Evolutionary conservation across 2,888 invertebrate species (phyloP), one percentile per base, ranked within the genome.

Genomic region (Trachelus troglodyta): DNA sequence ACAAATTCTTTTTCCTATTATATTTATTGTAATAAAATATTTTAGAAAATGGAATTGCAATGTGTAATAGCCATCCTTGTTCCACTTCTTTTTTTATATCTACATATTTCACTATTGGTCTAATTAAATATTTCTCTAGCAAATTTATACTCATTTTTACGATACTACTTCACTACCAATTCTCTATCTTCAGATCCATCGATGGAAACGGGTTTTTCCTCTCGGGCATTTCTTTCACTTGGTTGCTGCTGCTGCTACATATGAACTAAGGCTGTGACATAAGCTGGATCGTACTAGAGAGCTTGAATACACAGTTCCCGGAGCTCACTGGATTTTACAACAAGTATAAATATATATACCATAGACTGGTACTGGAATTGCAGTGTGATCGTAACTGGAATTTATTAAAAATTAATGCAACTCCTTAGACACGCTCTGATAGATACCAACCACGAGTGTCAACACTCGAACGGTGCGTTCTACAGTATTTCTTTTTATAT

Each of bases 361-460:
- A 34, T 6, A 31, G 71, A 34, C 31, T 34, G 33, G 71, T 71
- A 71, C 34, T 34, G 56, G 56, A 56, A 56, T 71, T 71, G 31
- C 71, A 31, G 30, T 34, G 23, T n/a, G 74, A 35, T 74, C 74
- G 74, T 34, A 85, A 84, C 85, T 85, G 85, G 85, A 84, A 82
- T 85, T 83, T 83, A 84, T 87, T 83, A 85, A 87, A 86, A 86
- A 84, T 87, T 85, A 81, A 82, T 84, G 87, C 87, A 86, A 87
- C 86, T 87, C 84, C 84, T 85, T 84, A 86, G 89, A 89, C 88
- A 89, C 88, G 89, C 89, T 89, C 89, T 89, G 88, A 89, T 89
- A 89, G 88, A 87, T 34, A 34, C 31, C 34, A 56, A 56, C 56
- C 56, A 56, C 56, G 56, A 56, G 56, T 56, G 56, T 56, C 56